phyloP scores from a whole-genome alignment of 2,797 vertebrate genomes.

The Chelonia mydas region DNA sequence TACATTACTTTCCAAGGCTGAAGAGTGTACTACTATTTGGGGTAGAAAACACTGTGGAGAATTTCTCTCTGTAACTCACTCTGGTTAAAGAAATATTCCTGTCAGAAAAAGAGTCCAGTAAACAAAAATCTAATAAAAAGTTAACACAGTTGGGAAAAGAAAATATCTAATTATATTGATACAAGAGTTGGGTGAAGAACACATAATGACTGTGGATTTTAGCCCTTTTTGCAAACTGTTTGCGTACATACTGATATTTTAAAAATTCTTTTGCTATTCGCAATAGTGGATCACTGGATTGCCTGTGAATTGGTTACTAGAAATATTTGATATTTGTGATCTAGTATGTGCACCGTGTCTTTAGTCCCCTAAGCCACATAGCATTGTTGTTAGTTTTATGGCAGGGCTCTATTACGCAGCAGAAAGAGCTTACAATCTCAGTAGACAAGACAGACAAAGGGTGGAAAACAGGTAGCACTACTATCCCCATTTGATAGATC shows the following conservation, averaged over 20 bases:
- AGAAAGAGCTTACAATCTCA: not conserved
- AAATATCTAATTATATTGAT: not conserved
- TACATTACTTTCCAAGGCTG: not conserved
- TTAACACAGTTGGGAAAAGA: not conserved
- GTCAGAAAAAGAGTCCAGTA: not conserved
- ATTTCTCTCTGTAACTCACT: not conserved
- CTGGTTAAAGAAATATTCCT: not conserved
- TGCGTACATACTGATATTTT: not conserved
- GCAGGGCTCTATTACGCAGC: constrained; percentile 12
- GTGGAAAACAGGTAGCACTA: not conserved
- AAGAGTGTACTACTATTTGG: not conserved
- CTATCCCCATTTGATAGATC: not conserved
- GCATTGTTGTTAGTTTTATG: constrained; percentile 1
- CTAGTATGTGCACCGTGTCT: constrained; percentile 54
- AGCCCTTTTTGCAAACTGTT: not conserved
- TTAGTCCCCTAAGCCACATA: not conserved
- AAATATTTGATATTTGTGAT: constrained; percentile 31
- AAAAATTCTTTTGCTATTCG: not conserved
- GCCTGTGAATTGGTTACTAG: constrained; percentile 29
- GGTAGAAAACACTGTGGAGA: not conserved
- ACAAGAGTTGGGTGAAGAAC: not conserved
- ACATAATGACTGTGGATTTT: not conserved
- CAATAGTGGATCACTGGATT: constrained; percentile 3
- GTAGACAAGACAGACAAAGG: not conserved
- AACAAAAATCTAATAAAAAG: not conserved